These are phyloP conservation scores for Cariama cristata DNA, from an alignment of 2,113 vertebrate genomes.

Conservation along the genomic window DNA sequence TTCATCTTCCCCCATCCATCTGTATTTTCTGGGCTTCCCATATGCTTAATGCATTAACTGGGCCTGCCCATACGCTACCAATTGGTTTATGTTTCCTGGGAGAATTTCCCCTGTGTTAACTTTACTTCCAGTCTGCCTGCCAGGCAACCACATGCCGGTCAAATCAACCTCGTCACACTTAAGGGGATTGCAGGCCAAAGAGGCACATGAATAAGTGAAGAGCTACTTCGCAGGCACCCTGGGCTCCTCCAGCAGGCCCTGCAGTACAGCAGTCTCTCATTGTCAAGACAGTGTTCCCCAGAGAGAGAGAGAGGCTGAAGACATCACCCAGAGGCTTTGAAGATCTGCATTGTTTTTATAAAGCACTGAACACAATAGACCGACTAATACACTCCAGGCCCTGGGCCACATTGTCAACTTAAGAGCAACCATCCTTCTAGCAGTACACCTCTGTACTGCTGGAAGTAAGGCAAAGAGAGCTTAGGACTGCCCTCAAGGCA, in stretches of 20 bases:
- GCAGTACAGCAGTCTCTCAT: background rate
- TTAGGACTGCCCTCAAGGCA: background rate
- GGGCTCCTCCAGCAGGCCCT: background rate
- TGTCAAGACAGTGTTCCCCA: background rate
- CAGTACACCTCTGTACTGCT: background rate
- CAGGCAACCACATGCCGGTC: slow-evolving; percentile 14
- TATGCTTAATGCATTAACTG: background rate
- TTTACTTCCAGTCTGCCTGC: background rate
- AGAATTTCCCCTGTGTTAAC: background rate
- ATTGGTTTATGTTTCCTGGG: background rate
- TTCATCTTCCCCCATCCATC: background rate
- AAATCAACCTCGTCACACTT: slow-evolving; percentile 3
- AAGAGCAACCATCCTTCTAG: background rate
- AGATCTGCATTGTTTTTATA: background rate
- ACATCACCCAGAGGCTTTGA: background rate
- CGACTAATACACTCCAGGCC: background rate
- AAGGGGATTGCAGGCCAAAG: slow-evolving; percentile 12
- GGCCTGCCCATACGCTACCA: background rate
- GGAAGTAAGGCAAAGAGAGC: background rate
- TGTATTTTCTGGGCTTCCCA: background rate
- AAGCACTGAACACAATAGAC: background rate
- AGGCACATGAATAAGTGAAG: background rate
- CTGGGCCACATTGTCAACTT: background rate
- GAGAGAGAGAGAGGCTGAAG: background rate
- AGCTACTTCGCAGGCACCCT: background rate